Conservation (phyloP, 92 coral and sea anemone genomes). For the Epizoanthus scotinus region DNA sequence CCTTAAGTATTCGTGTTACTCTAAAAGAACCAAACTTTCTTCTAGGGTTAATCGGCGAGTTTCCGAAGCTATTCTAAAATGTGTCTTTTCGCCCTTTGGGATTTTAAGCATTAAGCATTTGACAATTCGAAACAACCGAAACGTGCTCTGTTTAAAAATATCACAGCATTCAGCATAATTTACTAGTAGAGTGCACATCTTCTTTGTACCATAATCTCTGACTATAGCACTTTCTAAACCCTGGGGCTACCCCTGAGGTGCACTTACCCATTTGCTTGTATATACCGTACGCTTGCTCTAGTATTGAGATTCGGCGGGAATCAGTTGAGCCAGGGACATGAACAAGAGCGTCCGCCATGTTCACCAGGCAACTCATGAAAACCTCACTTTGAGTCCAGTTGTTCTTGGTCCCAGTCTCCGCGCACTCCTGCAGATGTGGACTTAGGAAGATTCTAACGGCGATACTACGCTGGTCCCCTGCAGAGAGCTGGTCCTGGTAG, state of each 20-base stretch:
- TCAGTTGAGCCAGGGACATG: slow-evolving; percentile 89
- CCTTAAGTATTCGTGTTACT: too few relatives aligned
- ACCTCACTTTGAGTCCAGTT: slow-evolving; percentile 36
- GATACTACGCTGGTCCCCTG: slow-evolving; percentile 49
- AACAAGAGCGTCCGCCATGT: slow-evolving; percentile 76
- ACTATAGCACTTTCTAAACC: too few relatives aligned
- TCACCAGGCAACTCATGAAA: slow-evolving; percentile 61
- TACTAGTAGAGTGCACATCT: too few relatives aligned
- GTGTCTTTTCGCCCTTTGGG: background rate
- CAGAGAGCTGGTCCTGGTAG: slow-evolving; percentile 25
- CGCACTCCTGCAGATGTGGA: slow-evolving; percentile 78
- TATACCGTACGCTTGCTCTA: slow-evolving; percentile 72
- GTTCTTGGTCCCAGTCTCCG: slow-evolving; percentile 38
- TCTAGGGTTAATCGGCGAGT: too few relatives aligned
- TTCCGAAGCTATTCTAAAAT: background rate
- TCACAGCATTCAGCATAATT: too few relatives aligned
- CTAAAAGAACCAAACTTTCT: too few relatives aligned
- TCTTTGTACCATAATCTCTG: too few relatives aligned
- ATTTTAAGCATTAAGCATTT: background rate
- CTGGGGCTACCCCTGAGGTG: too few relatives aligned
- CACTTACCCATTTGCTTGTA: slow-evolving; percentile 50
- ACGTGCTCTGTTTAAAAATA: too few relatives aligned
- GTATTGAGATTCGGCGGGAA: slow-evolving; percentile 61
- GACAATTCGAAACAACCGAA: too few relatives aligned
- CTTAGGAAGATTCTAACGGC: slow-evolving; percentile 72